Percentiles rank a stretch among this genome's conserved stretches.
These are phyloP conservation scores for Glareola pratincola DNA, from an alignment of 2,113 vertebrate species.

Conservation along the genomic window DNA sequence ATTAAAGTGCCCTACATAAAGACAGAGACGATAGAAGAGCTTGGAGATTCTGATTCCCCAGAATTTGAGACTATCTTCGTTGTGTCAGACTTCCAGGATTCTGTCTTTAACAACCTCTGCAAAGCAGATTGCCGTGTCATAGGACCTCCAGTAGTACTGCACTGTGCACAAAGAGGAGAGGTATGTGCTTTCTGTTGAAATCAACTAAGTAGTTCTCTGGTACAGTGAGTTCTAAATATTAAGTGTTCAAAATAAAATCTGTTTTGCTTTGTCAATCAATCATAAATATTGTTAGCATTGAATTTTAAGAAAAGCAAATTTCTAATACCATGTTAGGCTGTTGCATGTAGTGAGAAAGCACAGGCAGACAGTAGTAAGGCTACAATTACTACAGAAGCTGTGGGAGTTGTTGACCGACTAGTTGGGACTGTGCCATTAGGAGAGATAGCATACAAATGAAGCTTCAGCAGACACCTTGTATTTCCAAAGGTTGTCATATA, in stretches of 20 bases:
- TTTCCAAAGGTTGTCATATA: not conserved
- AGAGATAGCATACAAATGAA: not conserved
- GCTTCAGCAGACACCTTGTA: not conserved
- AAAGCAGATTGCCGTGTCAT: slow-evolving; percentile 88
- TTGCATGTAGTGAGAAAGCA: rapidly evolving
- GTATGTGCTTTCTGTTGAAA: slow-evolving; percentile 63
- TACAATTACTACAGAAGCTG: not conserved
- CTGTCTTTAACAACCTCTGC: slow-evolving; percentile 82
- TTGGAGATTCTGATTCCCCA: slow-evolving; percentile 81
- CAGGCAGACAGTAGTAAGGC: not conserved
- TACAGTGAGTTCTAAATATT: not conserved
- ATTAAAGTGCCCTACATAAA: slow-evolving; percentile 84
- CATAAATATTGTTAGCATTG: not conserved
- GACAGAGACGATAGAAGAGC: slow-evolving; percentile 82
- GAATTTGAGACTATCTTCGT: slow-evolving; percentile 91
- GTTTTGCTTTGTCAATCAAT: not conserved
- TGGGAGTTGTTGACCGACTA: not conserved
- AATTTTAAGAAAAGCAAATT: not conserved
- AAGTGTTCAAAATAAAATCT: not conserved
- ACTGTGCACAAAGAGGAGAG: slow-evolving; percentile 85
- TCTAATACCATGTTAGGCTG: not conserved
- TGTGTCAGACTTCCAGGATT: slow-evolving; percentile 83
- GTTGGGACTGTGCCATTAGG: not conserved
- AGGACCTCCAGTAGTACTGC: slow-evolving; percentile 88
- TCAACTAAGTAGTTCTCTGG: not conserved